Evolutionary conservation across 1,140 invertebrate genomes (phyloP), one percentile per base, ranked within the genome.

Genomic region (Oscheius sp.): DNA sequence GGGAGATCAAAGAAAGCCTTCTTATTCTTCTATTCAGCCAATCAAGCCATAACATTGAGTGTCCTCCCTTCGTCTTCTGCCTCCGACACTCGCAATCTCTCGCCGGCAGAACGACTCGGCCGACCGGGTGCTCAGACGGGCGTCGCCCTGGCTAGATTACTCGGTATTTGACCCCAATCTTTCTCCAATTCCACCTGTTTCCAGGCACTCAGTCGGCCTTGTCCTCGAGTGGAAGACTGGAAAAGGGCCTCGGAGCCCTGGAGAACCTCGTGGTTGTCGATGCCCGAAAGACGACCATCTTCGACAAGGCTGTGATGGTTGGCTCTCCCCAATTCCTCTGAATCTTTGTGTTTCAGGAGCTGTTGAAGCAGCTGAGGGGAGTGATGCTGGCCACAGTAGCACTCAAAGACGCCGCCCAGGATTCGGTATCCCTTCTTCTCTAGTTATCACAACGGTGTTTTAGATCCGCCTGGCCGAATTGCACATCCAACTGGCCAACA

Each of bases 381-480:
- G 93, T 97, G 13, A 87, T 97, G 10, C 93, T 94, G 88, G 94
- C 94, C 1, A 94, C 94, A 0, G 90, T 92, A 1, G 91, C 94
- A 80, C 92, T 97, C 89, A 90, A 91, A 64, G 93, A 93, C 79
- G 90, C 93, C 84, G 88, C 91, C 79, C 90, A 91, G 75, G 93
- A 96, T 86, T 91, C 93, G 13, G 92, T 95, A 83, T 42, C 1
- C 2, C 28, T 28, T 59, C 15, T 15, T 59, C 42, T 31, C 15
- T 23, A 59, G 23, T 59, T 0, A 0, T 23, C 15, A 15, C 13
- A 28, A 15, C 0, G 1, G 13, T 31, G 4, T 58, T 81, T 80
- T 31, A 79, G 78, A 79, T 80, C 52, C 81, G 77, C 46, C 82
- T 96, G 68, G 90, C 94, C 0, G 94, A 97, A 86, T 87, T 97